Evolutionary conservation across 1,140 invertebrate species (phyloP), one percentile per base, ranked within the genome.

Genomic region (Sitobion miscanthi): DNA sequence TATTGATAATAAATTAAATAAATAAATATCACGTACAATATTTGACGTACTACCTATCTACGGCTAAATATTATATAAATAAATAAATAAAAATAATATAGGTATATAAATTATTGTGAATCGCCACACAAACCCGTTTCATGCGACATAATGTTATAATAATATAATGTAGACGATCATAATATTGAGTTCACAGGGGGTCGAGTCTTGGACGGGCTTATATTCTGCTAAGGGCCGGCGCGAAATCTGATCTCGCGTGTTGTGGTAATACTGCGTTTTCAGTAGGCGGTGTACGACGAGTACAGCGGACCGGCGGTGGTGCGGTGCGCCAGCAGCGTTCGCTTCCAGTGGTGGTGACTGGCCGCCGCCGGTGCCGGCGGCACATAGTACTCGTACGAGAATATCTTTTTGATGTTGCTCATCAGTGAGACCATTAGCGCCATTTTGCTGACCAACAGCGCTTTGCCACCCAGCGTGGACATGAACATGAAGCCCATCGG

Each of bases 401-500:
- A 90, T 30, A 94, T 87, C 57, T 94, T 94, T 89, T 94, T 94
- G 47, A 94, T 94, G 7, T 93, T 93, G 30, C 94, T 94, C 83
- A 94, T 94, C 77, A 94, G 69, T 9, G 94, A 94, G 93, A 95
- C 93, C 54, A 94, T 93, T 23, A 95, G 94, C 30, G 95, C 94
- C 91, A 95, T 94, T 93, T 95, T 95, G 85, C 94, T 94, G 25
- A 95, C 93, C 35, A 95, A 83, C 20, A 95, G 94, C 8, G 95
- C 95, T 91, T 95, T 95, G 21, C 95, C 95, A 8, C 95, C 95
- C n/a, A 95, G 85, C 93, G 95, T 94, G 1, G 95, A 94, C 94
- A 95, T 94, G 93, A 95, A 95, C 94, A 95, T 95, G 94, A 95
- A 95, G 9, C 95, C 95, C 49, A 95, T 93, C 0, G 95, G 95